These are phyloP conservation scores for Himalopsyche tibetana DNA, from an alignment of 2,888 invertebrate genomes.

Conservation along the genomic window DNA sequence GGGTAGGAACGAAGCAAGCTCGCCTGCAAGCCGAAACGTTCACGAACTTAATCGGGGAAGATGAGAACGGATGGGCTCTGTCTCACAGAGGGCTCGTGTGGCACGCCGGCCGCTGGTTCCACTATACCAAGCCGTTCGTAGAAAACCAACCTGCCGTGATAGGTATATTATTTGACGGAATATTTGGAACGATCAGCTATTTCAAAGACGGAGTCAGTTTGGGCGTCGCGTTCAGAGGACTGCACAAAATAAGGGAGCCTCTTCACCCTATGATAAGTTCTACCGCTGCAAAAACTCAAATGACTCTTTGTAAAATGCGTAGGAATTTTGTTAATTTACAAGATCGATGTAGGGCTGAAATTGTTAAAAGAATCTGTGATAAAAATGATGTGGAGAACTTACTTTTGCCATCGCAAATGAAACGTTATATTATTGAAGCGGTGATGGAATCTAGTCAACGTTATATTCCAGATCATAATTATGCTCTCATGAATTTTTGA, in stretches of 20 bases:
- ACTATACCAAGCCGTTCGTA: constrained; percentile 82
- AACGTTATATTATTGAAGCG: constrained; percentile 77
- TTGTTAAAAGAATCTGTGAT: constrained; percentile 76
- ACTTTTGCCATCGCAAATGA: constrained; percentile 78
- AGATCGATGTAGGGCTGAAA: constrained; percentile 81
- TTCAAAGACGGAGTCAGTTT: constrained; percentile 83
- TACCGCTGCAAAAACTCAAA: constrained; percentile 86
- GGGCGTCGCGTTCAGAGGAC: constrained; percentile 83
- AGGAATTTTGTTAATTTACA: constrained; percentile 82
- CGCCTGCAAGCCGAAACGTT: constrained; percentile 82
- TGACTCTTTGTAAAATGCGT: constrained; percentile 79
- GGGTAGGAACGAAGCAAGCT: constrained; percentile 78
- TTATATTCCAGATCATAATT: constrained; percentile 45
- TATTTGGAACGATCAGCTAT: constrained; percentile 82
- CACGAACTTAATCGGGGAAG: constrained; percentile 84
- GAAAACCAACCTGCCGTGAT: constrained; percentile 83
- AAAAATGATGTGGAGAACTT: constrained; percentile 76
- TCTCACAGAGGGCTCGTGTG: constrained; percentile 84
- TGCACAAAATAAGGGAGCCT: constrained; percentile 79
- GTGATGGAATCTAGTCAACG: constrained; percentile 69
- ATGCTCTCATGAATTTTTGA: constrained; percentile 34
- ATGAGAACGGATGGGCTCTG: constrained; percentile 83
- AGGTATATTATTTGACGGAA: constrained; percentile 82
- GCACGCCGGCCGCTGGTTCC: constrained; percentile 80
- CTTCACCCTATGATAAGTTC: constrained; percentile 84